phyloP scores from a whole-genome alignment of 2,113 vertebrate genomes.

The Chaenocephalus aceratus region DNA sequence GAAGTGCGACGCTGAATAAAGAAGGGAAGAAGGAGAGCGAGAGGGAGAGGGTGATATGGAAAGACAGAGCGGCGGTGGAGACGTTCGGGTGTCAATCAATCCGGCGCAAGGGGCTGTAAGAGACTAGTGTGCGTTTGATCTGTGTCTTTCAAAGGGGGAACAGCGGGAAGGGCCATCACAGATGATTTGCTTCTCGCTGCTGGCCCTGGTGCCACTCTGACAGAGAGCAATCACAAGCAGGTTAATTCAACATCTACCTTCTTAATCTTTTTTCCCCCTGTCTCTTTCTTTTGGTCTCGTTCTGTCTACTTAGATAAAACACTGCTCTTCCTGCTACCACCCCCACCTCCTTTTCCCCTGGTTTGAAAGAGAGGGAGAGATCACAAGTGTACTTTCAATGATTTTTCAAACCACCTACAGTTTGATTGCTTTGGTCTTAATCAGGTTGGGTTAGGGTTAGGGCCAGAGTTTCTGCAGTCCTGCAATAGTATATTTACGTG shows the following conservation, averaged over 20 bases:
- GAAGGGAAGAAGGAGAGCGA: slow-evolving; percentile 57
- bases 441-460: slow-evolving; percentile 2
- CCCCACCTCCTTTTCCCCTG: slow-evolving; percentile 37
- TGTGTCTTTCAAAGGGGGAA: slow-evolving; percentile 84
- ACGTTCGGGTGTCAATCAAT: slow-evolving; percentile 90
- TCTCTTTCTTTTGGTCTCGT: slow-evolving; percentile 81
- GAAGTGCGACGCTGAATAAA: slow-evolving; percentile 80
- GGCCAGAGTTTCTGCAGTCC: slow-evolving; percentile 18
- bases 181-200: slow-evolving; percentile 82
- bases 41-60: slow-evolving; percentile 60
- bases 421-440: slow-evolving; percentile 47
- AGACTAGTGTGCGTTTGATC: slow-evolving; percentile 86
- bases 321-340: slow-evolving; percentile 54
- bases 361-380: slow-evolving; percentile 54
- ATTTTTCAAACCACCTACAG: slow-evolving; percentile 55
- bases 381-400: slow-evolving; percentile 59
- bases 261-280: slow-evolving; percentile 78
- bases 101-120: slow-evolving; percentile 73
- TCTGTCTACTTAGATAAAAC: slow-evolving; percentile 82
- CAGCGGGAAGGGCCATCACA: slow-evolving; percentile 86
- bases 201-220: slow-evolving; percentile 81
- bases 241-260: slow-evolving; percentile 85
- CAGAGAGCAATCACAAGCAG: slow-evolving; percentile 85
- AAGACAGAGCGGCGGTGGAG: slow-evolving; percentile 64
- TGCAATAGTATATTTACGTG: slow-evolving; percentile 1